Conservation (phyloP, 2,888 invertebrate genomes). For the Margaritifera margaritifera region DNA sequence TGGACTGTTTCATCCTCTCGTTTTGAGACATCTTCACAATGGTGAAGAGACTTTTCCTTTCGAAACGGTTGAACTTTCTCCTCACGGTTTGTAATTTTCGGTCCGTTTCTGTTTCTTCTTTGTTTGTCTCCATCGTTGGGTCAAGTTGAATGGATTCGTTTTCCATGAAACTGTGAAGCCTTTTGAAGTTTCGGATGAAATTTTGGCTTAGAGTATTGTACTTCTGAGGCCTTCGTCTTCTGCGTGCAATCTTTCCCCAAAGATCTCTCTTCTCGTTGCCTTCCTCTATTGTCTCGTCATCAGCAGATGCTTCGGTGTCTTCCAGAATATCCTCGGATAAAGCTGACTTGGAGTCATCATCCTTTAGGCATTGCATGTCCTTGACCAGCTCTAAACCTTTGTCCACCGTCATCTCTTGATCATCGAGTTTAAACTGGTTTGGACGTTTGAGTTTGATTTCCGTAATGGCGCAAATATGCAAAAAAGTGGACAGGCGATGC, state of each 20-base stretch:
- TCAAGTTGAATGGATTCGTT: slow-evolving; percentile 10
- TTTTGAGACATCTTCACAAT: slow-evolving; percentile 30
- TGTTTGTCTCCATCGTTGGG: slow-evolving; percentile 1
- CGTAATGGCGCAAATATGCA: slow-evolving; percentile 96
- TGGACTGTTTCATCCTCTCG: slow-evolving; percentile 28
- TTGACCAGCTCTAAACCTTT: slow-evolving; percentile 44
- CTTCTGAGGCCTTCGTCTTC: slow-evolving; percentile 7
- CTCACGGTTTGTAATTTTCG: slow-evolving; percentile 8
- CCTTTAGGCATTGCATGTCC: slow-evolving; percentile 41
- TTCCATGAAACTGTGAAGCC: slow-evolving; percentile 46
- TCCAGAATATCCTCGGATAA: slow-evolving; percentile 15
- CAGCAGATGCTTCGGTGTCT: slow-evolving; percentile 4
- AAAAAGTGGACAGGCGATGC: slow-evolving; percentile 97
- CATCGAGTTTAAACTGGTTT: background rate
- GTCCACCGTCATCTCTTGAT: slow-evolving; percentile 30
- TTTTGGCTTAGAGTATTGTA: slow-evolving; percentile 45
- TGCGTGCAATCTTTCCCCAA: slow-evolving; percentile 27
- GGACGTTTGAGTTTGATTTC: slow-evolving; percentile 36
- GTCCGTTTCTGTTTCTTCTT: slow-evolving; percentile 5
- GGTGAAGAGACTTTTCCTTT: slow-evolving; percentile 32
- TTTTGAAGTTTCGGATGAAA: slow-evolving; percentile 51
- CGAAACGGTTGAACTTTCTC: slow-evolving; percentile 24
- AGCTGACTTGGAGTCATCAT: slow-evolving; percentile 32
- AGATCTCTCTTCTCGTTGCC: slow-evolving; percentile 21
- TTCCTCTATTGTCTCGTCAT: slow-evolving; percentile 9